A percentile compares a stretch with the other conserved stretches of the same genome.
Conservation (phyloP, 2,113 vertebrate genomes). For the Mola mola region DNA sequence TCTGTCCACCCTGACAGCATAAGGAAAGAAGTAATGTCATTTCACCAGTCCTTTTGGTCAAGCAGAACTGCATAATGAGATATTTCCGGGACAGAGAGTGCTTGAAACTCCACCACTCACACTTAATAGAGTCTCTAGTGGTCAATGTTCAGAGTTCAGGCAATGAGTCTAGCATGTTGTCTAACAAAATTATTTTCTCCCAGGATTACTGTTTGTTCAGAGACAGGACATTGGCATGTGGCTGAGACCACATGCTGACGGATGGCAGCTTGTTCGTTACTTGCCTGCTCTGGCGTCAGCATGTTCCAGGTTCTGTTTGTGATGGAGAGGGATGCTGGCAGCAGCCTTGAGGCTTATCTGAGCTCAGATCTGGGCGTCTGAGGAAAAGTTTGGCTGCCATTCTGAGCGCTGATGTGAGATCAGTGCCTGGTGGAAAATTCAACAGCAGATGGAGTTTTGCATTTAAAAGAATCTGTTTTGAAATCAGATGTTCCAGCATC, state of each 20-base stretch:
- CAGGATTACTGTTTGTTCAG: constrained; percentile 22
- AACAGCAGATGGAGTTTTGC: constrained; percentile 41
- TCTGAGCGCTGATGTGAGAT: constrained; percentile 37
- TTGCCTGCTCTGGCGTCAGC: constrained; percentile 46
- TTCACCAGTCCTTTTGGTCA: constrained; percentile 24
- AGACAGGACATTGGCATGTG: constrained; percentile 26
- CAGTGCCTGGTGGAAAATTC: constrained; percentile 36
- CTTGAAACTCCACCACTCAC: constrained; percentile 29
- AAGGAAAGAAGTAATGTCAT: constrained; percentile 19
- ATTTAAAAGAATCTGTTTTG: constrained; percentile 27
- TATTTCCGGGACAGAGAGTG: constrained; percentile 36
- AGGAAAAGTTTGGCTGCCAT: constrained; percentile 48
- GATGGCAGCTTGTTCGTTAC: constrained; percentile 60
- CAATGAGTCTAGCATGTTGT: constrained; percentile 57
- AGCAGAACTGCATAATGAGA: constrained; percentile 34
- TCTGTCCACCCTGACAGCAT: constrained; percentile 1
- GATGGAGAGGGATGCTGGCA: constrained; percentile 57
- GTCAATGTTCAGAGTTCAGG: constrained; percentile 56
- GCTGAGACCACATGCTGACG: constrained; percentile 47
- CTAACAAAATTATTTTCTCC: constrained; percentile 54
- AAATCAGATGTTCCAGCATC: constrained; percentile 29
- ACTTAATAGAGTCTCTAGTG: constrained; percentile 56
- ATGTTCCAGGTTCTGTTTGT: constrained; percentile 45
- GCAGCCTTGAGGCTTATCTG: constrained; percentile 46
- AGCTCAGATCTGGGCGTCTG: constrained; percentile 49